Conservation (phyloP, 2,888 invertebrate species). For the Plutella xylostella region DNA sequence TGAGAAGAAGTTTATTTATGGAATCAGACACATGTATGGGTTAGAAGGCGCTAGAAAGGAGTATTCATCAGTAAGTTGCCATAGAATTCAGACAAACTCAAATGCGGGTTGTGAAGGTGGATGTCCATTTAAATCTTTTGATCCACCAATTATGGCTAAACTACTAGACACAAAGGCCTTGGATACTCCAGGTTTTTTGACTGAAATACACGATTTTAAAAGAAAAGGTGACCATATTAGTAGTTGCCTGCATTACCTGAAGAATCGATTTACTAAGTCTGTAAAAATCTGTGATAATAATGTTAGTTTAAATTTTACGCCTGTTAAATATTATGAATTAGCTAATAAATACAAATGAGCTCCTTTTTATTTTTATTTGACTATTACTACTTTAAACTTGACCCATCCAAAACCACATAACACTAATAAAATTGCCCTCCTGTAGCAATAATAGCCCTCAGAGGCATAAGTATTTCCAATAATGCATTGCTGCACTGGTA, state of each 20-base stretch:
- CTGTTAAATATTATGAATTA: constrained; percentile 41
- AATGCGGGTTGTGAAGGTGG: constrained; percentile 69
- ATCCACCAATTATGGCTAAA: constrained; percentile 41
- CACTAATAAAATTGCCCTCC: not conserved
- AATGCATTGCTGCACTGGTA: too few relatives aligned
- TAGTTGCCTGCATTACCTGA: constrained; percentile 36
- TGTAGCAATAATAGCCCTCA: not conserved
- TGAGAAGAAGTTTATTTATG: constrained; percentile 73
- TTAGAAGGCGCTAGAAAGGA: constrained; percentile 74
- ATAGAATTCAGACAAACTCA: constrained; percentile 65
- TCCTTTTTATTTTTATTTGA: not conserved
- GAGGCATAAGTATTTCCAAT: too few relatives aligned
- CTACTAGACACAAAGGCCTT: constrained; percentile 30
- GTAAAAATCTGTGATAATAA: constrained; percentile 30
- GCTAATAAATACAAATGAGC: too few relatives aligned
- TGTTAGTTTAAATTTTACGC: constrained; percentile 48
- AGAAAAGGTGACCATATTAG: constrained; percentile 31
- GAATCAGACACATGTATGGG: constrained; percentile 79
- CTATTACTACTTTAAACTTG: not conserved
- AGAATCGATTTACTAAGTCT: constrained; percentile 18
- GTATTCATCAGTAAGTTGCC: constrained; percentile 72
- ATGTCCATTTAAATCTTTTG: constrained; percentile 73
- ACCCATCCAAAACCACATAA: not conserved
- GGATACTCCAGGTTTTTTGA: constrained; percentile 22
- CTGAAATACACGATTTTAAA: constrained; percentile 39